Percentiles rank a stretch among this genome's conserved stretches.
Conservation (phyloP, 2,888 invertebrate species). For the Odontocolon sp. region DNA sequence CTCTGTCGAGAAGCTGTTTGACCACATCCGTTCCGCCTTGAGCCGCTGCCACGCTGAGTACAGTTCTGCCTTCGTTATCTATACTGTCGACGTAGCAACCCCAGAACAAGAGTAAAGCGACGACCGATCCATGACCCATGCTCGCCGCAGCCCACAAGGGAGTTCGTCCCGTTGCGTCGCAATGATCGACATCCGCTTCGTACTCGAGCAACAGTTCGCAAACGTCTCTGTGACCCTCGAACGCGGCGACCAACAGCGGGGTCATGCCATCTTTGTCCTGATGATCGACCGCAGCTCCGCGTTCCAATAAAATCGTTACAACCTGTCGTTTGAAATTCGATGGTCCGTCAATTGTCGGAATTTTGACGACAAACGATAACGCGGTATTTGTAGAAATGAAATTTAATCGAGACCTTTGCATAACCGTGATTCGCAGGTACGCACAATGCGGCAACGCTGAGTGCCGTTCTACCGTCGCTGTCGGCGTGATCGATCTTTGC, state of each 20-base stretch:
- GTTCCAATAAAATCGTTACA: slow-evolving; percentile 88
- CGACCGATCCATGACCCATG: slow-evolving; percentile 94
- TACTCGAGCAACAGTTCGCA: slow-evolving; percentile 95
- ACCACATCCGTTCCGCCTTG: slow-evolving; percentile 95
- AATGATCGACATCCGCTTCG: slow-evolving; percentile 95
- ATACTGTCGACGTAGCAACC: slow-evolving; percentile 97
- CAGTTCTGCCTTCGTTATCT: slow-evolving; percentile 96
- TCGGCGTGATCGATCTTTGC: slow-evolving; percentile 93
- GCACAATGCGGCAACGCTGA: slow-evolving; percentile 93
- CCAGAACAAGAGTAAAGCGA: slow-evolving; percentile 95
- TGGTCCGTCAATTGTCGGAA: slow-evolving; percentile 67
- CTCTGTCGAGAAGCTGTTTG: slow-evolving; percentile 92
- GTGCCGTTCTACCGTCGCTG: slow-evolving; percentile 92
- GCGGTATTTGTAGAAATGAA: neutral
- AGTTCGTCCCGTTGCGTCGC: slow-evolving; percentile 90
- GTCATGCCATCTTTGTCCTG: slow-evolving; percentile 94
- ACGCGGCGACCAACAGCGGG: slow-evolving; percentile 93
- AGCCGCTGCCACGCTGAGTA: slow-evolving; percentile 91
- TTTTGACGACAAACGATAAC: neutral
- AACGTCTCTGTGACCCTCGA: slow-evolving; percentile 95
- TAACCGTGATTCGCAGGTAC: slow-evolving; percentile 89
- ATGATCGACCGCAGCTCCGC: slow-evolving; percentile 91
- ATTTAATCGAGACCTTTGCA: slow-evolving; percentile 81
- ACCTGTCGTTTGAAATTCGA: slow-evolving; percentile 78
- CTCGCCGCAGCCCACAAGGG: slow-evolving; percentile 96